Conservation (phyloP, 2,888 invertebrate species). For the Drosophila parthenogenetica region DNA sequence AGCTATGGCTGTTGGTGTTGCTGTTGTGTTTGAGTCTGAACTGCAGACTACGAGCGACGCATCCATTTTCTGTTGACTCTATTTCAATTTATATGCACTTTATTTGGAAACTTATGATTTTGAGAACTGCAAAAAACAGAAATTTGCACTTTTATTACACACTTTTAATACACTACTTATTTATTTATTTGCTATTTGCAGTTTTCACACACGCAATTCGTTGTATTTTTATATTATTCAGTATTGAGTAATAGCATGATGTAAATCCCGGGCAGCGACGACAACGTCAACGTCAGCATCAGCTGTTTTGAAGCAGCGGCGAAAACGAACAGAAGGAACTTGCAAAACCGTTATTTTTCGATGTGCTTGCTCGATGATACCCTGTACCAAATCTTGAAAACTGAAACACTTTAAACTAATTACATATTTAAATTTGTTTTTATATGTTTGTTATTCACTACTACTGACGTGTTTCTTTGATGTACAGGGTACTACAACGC, state of each 20-base stretch:
- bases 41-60: slow-evolving; percentile 15
- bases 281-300: slow-evolving; percentile 28
- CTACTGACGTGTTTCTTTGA: neutral
- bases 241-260: slow-evolving; percentile 53
- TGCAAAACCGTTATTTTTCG: no score
- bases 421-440: neutral
- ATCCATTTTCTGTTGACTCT: slow-evolving; percentile 47
- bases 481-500: neutral
- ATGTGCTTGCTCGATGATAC: neutral
- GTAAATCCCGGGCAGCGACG: slow-evolving; percentile 23
- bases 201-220: slow-evolving; percentile 8
- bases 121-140: slow-evolving; percentile 34
- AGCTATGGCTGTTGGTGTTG: slow-evolving; percentile 23
- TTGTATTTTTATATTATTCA: slow-evolving; percentile 22
- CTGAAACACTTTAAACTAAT: neutral
- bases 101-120: neutral
- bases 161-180: neutral
- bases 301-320: slow-evolving; percentile 34
- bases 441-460: neutral
- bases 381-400: neutral
- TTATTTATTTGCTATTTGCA: slow-evolving; percentile 21
- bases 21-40: slow-evolving; percentile 14
- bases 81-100: slow-evolving; percentile 12
- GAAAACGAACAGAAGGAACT: neutral
- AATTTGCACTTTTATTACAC: slow-evolving; percentile 25